phyloP scores from a whole-genome alignment of 2,888 invertebrate species.

The Adela reaumurella region DNA sequence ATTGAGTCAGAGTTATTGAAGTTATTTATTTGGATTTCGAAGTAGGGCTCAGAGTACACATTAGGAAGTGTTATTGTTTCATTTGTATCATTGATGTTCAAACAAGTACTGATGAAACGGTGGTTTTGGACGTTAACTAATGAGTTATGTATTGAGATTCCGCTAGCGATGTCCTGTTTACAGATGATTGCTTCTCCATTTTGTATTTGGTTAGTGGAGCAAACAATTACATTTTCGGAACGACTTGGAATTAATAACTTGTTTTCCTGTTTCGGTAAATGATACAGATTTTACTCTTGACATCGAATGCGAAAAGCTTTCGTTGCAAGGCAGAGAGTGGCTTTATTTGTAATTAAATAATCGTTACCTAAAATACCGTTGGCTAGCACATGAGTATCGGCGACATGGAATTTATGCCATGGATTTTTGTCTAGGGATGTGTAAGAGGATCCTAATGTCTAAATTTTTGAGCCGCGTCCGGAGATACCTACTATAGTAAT shows the following conservation, averaged over 20 bases:
- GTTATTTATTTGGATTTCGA: too few species aligned
- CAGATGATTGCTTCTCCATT: neutral
- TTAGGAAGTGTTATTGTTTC: too few species aligned
- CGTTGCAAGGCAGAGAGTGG: neutral
- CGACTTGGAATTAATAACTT: neutral
- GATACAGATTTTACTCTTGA: neutral
- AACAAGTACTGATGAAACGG: neutral
- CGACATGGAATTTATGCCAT: neutral
- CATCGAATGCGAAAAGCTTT: neutral
- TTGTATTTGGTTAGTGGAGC: neutral
- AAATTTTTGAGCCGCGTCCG: neutral
- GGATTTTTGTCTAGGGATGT: neutral
- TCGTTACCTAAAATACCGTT: neutral
- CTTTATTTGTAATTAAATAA: neutral
- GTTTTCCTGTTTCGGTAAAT: neutral
- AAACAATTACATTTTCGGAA: neutral
- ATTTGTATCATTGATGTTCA: neutral
- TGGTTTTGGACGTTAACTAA: neutral
- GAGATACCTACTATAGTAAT: neutral
- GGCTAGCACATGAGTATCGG: neutral
- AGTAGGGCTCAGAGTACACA: too few species aligned
- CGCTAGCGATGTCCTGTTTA: neutral
- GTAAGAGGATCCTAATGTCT: neutral
- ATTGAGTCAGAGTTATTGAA: too few species aligned
- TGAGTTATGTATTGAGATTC: neutral